These are phyloP conservation scores for Oikopleura albicans DNA, from an alignment of 23 tunicate species.

Conservation along the genomic window DNA sequence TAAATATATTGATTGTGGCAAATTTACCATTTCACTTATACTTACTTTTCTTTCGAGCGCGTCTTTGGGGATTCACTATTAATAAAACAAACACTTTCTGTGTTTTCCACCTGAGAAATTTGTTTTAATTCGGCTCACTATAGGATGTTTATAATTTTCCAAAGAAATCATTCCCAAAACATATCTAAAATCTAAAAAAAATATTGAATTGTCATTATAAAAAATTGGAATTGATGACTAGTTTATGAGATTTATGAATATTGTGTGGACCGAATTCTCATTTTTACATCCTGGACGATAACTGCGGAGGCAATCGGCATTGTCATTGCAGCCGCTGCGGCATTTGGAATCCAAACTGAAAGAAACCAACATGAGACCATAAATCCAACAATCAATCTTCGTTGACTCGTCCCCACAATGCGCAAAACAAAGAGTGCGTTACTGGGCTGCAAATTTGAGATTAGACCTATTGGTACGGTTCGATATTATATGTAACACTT, in stretches of 20 bases:
- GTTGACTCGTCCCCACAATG: slow-evolving; percentile 50
- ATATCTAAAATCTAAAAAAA: too few relatives aligned
- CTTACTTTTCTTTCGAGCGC: too few relatives aligned
- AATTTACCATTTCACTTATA: too few relatives aligned
- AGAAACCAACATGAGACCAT: not conserved
- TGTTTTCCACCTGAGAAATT: not conserved
- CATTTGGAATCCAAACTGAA: not conserved
- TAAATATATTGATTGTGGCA: not conserved
- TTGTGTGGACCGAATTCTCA: not conserved
- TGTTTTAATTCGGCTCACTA: not conserved
- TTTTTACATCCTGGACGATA: not conserved
- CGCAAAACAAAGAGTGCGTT: slow-evolving; percentile 35
- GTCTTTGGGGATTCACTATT: too few relatives aligned
- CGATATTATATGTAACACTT: too few relatives aligned
- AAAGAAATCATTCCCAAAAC: not conserved
- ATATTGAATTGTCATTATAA: too few relatives aligned
- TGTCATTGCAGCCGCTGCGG: not conserved
- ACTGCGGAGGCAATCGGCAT: not conserved
- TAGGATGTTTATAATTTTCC: too few relatives aligned
- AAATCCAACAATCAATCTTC: slow-evolving; percentile 22
- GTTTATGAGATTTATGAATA: too few relatives aligned
- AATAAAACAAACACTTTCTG: too few relatives aligned
- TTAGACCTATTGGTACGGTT: too few relatives aligned
- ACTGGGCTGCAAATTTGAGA: too few relatives aligned
- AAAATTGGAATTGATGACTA: too few relatives aligned